A percentile compares a stretch with the other conserved stretches of the same genome.
phyloP scores from a whole-genome alignment of 1,140 invertebrate species.

The Megalopta genalis region DNA sequence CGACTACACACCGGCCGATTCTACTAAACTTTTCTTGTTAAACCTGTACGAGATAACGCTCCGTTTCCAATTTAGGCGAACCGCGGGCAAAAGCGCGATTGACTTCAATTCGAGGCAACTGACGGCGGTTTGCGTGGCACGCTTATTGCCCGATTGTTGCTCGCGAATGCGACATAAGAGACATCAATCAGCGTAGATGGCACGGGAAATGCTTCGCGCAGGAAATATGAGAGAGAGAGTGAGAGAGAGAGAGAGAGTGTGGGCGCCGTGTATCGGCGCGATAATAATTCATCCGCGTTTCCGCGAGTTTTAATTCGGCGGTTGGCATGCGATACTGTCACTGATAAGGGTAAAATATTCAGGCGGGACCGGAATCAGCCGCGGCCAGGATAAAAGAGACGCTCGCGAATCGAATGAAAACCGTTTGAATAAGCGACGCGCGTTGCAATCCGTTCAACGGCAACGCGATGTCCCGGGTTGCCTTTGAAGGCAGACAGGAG shows the following conservation, averaged over 20 bases:
- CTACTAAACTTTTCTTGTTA: too few relatives aligned
- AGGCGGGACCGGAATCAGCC: constrained; percentile 3
- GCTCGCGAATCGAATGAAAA: constrained; percentile 11
- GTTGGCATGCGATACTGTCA: neutral
- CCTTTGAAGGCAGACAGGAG: neutral
- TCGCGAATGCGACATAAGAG: constrained; percentile 14
- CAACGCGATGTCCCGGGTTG: neutral
- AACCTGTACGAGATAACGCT: too few relatives aligned
- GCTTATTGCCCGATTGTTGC: constrained; percentile 17
- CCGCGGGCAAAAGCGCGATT: neutral
- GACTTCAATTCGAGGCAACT: too few relatives aligned
- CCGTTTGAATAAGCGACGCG: neutral
- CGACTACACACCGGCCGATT: too few relatives aligned
- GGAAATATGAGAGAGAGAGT: too few relatives aligned
- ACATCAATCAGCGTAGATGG: constrained; percentile 1
- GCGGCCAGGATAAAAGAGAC: neutral
- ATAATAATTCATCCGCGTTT: constrained; percentile 36
- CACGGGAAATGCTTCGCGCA: too few relatives aligned
- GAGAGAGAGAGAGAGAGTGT: too few relatives aligned
- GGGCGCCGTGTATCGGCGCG: neutral
- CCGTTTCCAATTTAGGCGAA: too few relatives aligned
- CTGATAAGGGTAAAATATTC: constrained; percentile 15
- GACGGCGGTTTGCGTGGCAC: constrained; percentile 4
- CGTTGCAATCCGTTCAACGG: constrained; percentile 3
- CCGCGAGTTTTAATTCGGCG: constrained; percentile 26